Percentiles rank a stretch among this genome's conserved stretches.
phyloP scores from a whole-genome alignment of 2,797 vertebrate species.

The Megalops cyprinoides region DNA sequence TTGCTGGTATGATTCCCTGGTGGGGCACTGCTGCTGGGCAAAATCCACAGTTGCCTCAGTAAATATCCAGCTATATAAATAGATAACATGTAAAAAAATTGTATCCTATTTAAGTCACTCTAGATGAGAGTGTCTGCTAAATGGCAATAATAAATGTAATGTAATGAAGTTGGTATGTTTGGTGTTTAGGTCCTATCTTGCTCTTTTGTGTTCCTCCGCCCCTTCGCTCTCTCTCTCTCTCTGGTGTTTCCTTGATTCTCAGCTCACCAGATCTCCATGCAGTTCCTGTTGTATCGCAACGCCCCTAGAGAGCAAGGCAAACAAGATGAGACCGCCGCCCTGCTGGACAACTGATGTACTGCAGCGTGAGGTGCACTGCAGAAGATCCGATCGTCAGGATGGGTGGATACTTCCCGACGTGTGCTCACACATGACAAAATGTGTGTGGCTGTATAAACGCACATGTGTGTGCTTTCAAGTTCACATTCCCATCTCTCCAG shows the following conservation, averaged over 20 bases:
- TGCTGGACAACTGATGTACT: conserved; percentile 65
- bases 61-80: too few species aligned
- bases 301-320: accelerated
- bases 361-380: background rate
- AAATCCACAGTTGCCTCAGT: too few species aligned
- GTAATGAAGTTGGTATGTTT: background rate
- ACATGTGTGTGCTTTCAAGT: background rate
- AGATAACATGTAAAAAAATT: too few species aligned
- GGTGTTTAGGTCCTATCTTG: background rate
- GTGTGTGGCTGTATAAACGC: background rate
- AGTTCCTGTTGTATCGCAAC: conserved; percentile 82
- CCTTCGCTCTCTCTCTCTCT: background rate
- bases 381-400: background rate
- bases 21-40: too few species aligned
- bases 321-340: conserved; percentile 64
- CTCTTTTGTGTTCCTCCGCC: background rate
- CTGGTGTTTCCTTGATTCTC: conserved; percentile 58
- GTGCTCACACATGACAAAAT: conserved; percentile 10
- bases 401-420: background rate
- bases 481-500: conserved; percentile 5
- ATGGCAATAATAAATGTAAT: too few species aligned
- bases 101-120: too few species aligned
- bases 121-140: too few species aligned
- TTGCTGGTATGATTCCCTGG: too few species aligned
- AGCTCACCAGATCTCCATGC: conserved; percentile 82